phyloP scores from a whole-genome alignment of 2,113 vertebrate genomes.

The Trogon melanurus region DNA sequence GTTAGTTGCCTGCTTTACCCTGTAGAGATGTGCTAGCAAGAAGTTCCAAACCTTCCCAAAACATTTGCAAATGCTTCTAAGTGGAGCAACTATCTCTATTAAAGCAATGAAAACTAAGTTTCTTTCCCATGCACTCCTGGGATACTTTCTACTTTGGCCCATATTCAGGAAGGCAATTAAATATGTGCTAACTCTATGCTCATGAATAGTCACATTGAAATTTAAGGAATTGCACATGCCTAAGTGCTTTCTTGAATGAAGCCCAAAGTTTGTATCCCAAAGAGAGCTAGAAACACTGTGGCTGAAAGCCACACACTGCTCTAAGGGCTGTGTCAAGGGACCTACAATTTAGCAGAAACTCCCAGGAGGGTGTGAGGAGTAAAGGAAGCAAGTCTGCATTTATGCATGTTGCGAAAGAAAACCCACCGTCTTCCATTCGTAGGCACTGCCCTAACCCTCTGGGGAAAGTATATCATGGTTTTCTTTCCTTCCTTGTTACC shows the following conservation, averaged over 20 bases:
- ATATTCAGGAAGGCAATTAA: slow-evolving; percentile 67
- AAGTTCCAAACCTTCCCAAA: slow-evolving; percentile 31
- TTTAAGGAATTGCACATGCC: slow-evolving; percentile 62
- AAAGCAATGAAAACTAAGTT: slow-evolving; percentile 36
- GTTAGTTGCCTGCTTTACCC: not conserved
- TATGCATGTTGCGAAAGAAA: not conserved
- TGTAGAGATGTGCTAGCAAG: not conserved
- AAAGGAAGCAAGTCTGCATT: not conserved
- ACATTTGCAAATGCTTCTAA: slow-evolving; percentile 39
- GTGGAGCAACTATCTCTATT: slow-evolving; percentile 27
- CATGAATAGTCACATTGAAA: slow-evolving; percentile 65
- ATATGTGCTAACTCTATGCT: slow-evolving; percentile 58
- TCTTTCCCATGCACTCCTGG: slow-evolving; percentile 22
- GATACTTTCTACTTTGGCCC: slow-evolving; percentile 53
- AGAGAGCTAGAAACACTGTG: slow-evolving; percentile 34
- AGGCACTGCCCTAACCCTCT: not conserved
- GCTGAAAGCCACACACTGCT: slow-evolving; percentile 24
- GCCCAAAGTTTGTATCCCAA: slow-evolving; percentile 54
- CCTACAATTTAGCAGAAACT: not conserved
- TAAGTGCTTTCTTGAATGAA: slow-evolving; percentile 72
- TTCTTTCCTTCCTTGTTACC: not conserved
- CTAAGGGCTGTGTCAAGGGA: slow-evolving; percentile 2
- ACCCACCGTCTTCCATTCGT: not conserved
- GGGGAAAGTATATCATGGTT: not conserved
- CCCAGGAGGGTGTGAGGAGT: not conserved